phyloP scores from a whole-genome alignment of 2,113 vertebrate genomes.

The Bubo bubo region DNA sequence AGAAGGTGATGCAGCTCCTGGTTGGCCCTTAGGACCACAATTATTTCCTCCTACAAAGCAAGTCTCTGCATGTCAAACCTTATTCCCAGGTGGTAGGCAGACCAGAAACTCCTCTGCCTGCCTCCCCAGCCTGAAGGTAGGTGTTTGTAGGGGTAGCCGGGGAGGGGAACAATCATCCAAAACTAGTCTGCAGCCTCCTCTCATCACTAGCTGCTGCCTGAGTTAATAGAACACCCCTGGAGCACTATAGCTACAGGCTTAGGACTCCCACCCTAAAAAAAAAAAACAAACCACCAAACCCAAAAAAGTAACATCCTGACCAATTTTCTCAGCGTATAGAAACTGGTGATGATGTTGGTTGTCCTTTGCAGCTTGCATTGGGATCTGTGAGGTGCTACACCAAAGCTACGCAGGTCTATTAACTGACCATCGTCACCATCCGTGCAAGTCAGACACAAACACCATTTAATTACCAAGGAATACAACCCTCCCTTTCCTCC shows the following conservation, averaged over 20 bases:
- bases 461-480: neutral
- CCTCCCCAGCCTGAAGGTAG: neutral
- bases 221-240: neutral
- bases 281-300: neutral
- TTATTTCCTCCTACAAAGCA: neutral
- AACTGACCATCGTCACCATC: neutral
- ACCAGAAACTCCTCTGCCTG: neutral
- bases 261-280: neutral
- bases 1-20: neutral
- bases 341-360: neutral
- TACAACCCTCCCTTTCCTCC: neutral
- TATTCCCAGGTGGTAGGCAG: rapidly evolving
- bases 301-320: neutral
- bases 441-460: neutral
- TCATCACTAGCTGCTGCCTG: neutral
- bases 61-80: neutral
- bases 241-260: neutral
- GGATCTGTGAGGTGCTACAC: neutral
- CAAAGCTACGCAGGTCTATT: neutral
- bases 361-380: neutral
- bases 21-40: neutral
- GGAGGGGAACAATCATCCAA: neutral
- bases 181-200: neutral
- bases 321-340: neutral
- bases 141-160: neutral